Evolutionary conservation across 2,888 invertebrate species (phyloP), one percentile per base, ranked within the genome.

Genomic region (Hydriomena furcata): DNA sequence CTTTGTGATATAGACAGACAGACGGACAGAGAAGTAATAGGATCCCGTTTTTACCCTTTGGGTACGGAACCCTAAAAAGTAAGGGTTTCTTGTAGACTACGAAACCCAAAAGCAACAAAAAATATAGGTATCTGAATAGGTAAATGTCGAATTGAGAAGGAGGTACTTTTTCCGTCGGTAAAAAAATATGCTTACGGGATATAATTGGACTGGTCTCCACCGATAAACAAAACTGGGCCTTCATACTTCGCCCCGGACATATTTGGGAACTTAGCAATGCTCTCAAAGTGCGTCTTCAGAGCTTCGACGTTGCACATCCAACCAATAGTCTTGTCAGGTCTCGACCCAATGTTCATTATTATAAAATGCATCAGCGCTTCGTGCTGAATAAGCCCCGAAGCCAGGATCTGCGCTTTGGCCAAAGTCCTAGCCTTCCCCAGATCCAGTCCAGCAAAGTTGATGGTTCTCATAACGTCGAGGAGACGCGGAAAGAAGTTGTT

Each of bases 401-500:
- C 57, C 23, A 63, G 24, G 0, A 84, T 60, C 45, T 62, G 61
- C 0, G 73, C 49, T 51, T 60, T 76, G 0, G 76, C 92, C 1
- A 70, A 48, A 59, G 83, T 84, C 47, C 94, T 91, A 0, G 94
- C 95, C 64, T 93, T 86, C 0, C 91, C 87, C 59, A 95, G 68
- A 0, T 93, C 66, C 6, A 88, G 71, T 1, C 84, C 79, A 0
- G 92, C 83, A 31, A 96, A 83, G 6, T 87, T 66, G 0, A 94
- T 76, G 0, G 77, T 66, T 48, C 84, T 82, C 92, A 97, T 92
- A 0, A 92, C 92, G 11, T 74, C 63, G n/a, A 84, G 60, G 1
- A 84, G 64, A 7, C 60, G 60, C 0, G 92, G 85, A 48, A 97
- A 93, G 63, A 93, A 91, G 2, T 80, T 68, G 8, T 88, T 86